Base-by-base conservation (phyloP, 1,140 invertebrate species). In the Tigriopus japonicus region DNA sequence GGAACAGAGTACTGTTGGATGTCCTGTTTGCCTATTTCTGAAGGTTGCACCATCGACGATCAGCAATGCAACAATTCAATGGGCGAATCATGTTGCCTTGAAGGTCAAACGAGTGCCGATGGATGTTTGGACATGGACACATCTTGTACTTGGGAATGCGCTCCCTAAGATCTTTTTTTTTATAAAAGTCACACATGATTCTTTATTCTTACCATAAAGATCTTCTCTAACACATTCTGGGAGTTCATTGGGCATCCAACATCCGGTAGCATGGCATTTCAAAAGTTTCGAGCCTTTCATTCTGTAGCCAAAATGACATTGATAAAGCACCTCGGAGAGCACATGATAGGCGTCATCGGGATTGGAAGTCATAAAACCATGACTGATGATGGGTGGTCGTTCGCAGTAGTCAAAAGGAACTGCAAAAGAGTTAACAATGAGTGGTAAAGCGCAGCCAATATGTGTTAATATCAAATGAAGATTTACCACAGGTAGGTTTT, bases 231-330 rank as follows among this genome's bases (percentile, higher is more conserved):
- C 45, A 60, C 72, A 74, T 19, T 65, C 63, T 35, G 71, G 72
- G 12, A 65, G 67, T 43, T 65, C 63, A 42, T 68, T 68, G 6
- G 75, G 74, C 28, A 66, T 64, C 75, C 75, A 76, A 62, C 74
- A 75, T 5, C 74, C 74, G 28, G 68, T 68, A 21, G 63, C 45
- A 13, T 68, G 65, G 64, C 75, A 76, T 14, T 68, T 69, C 40
- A 74, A 60, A 6, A 72, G 62, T 9, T 68, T 60, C 42, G 71
- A 66, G 9, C 74, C 74, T 15, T 68, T 62, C 28, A 75, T 63
- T n/a, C 67, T 66, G 65, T 71, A 74, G 6, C 72, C 74, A 5
- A 70, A 65, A 7, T 67, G 60, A 64, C 75, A 76, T 15, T 66
- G 63, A 62, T 75, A 76, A 14, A 67, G 67, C 17, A 75, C 66